Evolutionary conservation across 2,888 invertebrate genomes (phyloP).

Genomic region (Scaeva pyrastri): DNA sequence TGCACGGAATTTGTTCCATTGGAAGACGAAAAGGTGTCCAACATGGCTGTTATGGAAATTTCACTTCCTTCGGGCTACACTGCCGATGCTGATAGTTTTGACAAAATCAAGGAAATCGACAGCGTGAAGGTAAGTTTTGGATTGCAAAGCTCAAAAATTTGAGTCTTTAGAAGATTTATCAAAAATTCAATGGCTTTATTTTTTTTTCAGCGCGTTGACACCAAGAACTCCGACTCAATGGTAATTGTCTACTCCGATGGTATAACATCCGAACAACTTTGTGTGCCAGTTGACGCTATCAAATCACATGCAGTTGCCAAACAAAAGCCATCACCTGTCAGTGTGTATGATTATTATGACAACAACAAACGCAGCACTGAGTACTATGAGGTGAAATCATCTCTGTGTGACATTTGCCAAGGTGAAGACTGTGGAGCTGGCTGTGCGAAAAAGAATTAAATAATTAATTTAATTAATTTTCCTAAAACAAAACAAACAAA

Average conservation of each 20-base stretch:
- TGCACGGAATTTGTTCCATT: slow-evolving; percentile 88
- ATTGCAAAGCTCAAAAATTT: no score
- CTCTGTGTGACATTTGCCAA: slow-evolving; percentile 93
- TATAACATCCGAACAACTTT: slow-evolving; percentile 87
- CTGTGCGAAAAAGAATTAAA: slow-evolving; percentile 78
- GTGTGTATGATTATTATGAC: slow-evolving; percentile 96
- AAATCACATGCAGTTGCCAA: slow-evolving; percentile 93
- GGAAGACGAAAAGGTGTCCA: slow-evolving; percentile 86
- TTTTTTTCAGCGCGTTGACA: slow-evolving; percentile 87
- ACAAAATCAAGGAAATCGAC: slow-evolving; percentile 85
- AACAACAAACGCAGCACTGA: slow-evolving; percentile 85
- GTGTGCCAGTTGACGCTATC: slow-evolving; percentile 93
- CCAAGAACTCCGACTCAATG: slow-evolving; percentile 87
- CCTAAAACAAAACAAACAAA: background rate
- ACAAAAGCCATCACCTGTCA: slow-evolving; percentile 93
- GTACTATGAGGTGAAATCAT: slow-evolving; percentile 84
- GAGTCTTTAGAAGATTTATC: no score
- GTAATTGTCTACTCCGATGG: slow-evolving; percentile 90
- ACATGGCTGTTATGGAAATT: slow-evolving; percentile 96
- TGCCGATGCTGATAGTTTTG: slow-evolving; percentile 90
- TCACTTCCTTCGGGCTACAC: slow-evolving; percentile 96
- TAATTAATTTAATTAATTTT: background rate
- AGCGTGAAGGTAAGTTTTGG: slow-evolving; percentile 78
- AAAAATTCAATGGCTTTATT: no score
- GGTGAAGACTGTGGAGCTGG: slow-evolving; percentile 85